phyloP scores from a whole-genome alignment of 1,140 invertebrate species.

The Tenebrio molitor region DNA sequence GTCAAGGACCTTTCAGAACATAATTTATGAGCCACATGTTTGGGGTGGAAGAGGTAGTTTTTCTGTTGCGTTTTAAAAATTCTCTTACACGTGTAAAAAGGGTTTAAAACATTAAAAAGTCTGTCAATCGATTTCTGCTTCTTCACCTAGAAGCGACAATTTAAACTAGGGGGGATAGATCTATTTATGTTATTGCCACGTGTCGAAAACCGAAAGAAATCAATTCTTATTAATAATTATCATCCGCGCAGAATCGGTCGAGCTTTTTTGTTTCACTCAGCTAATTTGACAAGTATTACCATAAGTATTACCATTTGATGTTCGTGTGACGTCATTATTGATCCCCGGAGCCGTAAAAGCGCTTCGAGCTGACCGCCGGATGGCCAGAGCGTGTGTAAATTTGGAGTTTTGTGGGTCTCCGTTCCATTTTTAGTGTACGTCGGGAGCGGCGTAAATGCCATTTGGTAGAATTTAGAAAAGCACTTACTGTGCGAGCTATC shows the following conservation, averaged over 20 bases:
- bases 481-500: constrained; percentile 54
- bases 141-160: no score
- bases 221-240: background rate
- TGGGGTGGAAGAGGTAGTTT: no score
- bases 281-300: background rate
- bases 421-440: constrained; percentile 51
- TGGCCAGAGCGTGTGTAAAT: background rate
- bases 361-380: constrained; percentile 10
- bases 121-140: no score
- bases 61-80: no score
- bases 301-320: constrained; percentile 9
- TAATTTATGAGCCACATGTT: no score
- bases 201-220: background rate
- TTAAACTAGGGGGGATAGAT: no score
- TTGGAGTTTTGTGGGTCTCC: background rate
- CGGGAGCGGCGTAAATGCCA: constrained; percentile 50
- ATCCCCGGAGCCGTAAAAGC: background rate
- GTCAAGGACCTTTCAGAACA: no score
- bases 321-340: background rate
- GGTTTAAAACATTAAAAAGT: no score
- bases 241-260: background rate
- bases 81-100: no score
- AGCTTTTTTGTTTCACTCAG: background rate
- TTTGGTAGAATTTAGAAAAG: constrained; percentile 56
- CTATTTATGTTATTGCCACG: no score